Evolutionary conservation across 2,888 invertebrate species (phyloP), one percentile per base, ranked within the genome.

Genomic region (Zaprionus lineosus): DNA sequence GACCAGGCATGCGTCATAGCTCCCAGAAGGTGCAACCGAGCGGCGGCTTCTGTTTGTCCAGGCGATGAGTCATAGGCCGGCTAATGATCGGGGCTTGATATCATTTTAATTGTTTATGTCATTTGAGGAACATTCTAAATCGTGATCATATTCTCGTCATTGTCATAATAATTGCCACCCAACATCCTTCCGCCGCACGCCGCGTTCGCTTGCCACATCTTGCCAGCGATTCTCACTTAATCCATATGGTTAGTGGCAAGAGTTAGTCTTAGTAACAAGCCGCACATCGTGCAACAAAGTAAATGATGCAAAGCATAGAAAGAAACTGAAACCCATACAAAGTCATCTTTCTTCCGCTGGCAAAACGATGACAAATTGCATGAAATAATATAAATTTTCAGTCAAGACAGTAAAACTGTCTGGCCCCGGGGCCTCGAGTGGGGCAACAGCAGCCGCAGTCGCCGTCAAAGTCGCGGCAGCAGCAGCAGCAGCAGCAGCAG

Each of bases 301-400:
- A 59, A 77, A 84, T 77, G 85, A 77, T 78, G 41, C 56, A 19
- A 37, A 15, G 41, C 61, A 36, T 50, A 31, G 31, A 60, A 47
- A 47, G 41, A 53, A 59, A 56, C 60, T 59, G 67, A 39, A 55
- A 41, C 68, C 51, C 83, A 82, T 72, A 61, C 62, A 57, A 59
- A 74, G 85, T 74, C 85, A 82, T 82, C 67, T 78, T 67, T 77
- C 84, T 82, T 66, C 55, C 41, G 56, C 85, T 83, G 81, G 78
- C 78, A 84, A 78, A 78, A 82, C 86, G 81, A 86, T 82, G 81
- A 82, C 81, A 82, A 82, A 82, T 82, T 82, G 86, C 81, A 81
- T 72, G 82, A 82, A 82, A 86, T 86, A 86, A 84, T 86, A 86
- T 84, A 86, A 81, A 86, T 86, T 86, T 86, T 70, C 74, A 85